phyloP scores from a whole-genome alignment of 2,888 invertebrate genomes.

The Polylopha cassiicola region DNA sequence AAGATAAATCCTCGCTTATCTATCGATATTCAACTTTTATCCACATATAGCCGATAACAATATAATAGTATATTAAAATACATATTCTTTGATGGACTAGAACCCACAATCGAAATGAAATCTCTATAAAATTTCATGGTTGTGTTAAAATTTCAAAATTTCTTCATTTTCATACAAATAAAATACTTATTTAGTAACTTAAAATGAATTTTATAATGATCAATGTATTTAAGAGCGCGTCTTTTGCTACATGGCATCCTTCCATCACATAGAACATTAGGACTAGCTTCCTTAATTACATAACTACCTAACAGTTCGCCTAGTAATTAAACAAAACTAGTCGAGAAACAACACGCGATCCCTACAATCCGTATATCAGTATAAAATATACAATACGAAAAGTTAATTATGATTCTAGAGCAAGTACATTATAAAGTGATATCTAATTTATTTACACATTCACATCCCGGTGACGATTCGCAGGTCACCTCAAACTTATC shows the following conservation, averaged over 20 bases:
- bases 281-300: slow-evolving; percentile 75
- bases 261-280: slow-evolving; percentile 73
- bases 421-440: slow-evolving; percentile 28
- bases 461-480: slow-evolving; percentile 18
- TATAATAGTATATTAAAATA: slow-evolving; percentile 49
- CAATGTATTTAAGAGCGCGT: slow-evolving; percentile 33
- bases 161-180: slow-evolving; percentile 12
- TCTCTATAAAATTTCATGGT: slow-evolving; percentile 35
- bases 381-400: slow-evolving; percentile 51
- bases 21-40: slow-evolving; percentile 46
- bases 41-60: slow-evolving; percentile 38
- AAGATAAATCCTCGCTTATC: slow-evolving; percentile 55
- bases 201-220: slow-evolving; percentile 21
- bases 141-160: slow-evolving; percentile 9
- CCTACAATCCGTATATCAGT: slow-evolving; percentile 45
- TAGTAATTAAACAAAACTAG: slow-evolving; percentile 74
- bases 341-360: slow-evolving; percentile 56
- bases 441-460: slow-evolving; percentile 49
- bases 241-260: slow-evolving; percentile 66
- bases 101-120: slow-evolving; percentile 64
- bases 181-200: slow-evolving; percentile 18
- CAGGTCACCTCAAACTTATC: slow-evolving; percentile 20
- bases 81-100: slow-evolving; percentile 71
- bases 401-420: slow-evolving; percentile 29
- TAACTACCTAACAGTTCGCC: slow-evolving; percentile 57